phyloP scores from a whole-genome alignment of 2,113 vertebrate species.

The Eretmochelys imbricata region DNA sequence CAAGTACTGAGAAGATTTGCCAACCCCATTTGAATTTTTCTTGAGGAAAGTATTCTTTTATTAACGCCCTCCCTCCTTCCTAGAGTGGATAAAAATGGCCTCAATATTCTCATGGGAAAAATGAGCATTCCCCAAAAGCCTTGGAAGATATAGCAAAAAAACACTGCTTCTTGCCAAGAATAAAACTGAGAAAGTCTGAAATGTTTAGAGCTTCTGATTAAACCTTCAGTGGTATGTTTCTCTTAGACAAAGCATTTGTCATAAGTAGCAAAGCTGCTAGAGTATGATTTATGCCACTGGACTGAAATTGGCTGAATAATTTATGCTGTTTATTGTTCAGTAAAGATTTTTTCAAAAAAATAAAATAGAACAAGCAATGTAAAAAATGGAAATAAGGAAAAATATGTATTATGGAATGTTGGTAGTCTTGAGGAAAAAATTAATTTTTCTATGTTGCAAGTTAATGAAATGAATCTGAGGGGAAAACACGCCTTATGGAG shows the following conservation, averaged over 20 bases:
- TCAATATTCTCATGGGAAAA: slow-evolving; percentile 67
- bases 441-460: slow-evolving; percentile 59
- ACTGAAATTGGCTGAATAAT: slow-evolving; percentile 80
- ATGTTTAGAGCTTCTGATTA: slow-evolving; percentile 77
- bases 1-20: slow-evolving; percentile 59
- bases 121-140: slow-evolving; percentile 50
- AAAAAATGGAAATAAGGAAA: slow-evolving; percentile 26
- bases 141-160: slow-evolving; percentile 65
- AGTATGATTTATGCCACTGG: slow-evolving; percentile 76
- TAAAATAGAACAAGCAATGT: slow-evolving; percentile 54
- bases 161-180: slow-evolving; percentile 69
- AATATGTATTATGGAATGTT: slow-evolving; percentile 5
- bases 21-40: slow-evolving; percentile 60
- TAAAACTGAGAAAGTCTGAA: slow-evolving; percentile 72
- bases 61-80: slow-evolving; percentile 51
- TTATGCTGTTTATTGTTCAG: slow-evolving; percentile 79
- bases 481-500: slow-evolving; percentile 20
- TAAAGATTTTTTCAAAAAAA: slow-evolving; percentile 70
- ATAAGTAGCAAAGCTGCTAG: slow-evolving; percentile 73
- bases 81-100: slow-evolving; percentile 62
- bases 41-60: slow-evolving; percentile 59
- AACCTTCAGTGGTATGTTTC: slow-evolving; percentile 75
- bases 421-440: neutral
- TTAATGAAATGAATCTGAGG: slow-evolving; percentile 68
- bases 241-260: slow-evolving; percentile 78